Base-by-base conservation (phyloP, 2,888 invertebrate species). In the Heterodera filipjevi region DNA sequence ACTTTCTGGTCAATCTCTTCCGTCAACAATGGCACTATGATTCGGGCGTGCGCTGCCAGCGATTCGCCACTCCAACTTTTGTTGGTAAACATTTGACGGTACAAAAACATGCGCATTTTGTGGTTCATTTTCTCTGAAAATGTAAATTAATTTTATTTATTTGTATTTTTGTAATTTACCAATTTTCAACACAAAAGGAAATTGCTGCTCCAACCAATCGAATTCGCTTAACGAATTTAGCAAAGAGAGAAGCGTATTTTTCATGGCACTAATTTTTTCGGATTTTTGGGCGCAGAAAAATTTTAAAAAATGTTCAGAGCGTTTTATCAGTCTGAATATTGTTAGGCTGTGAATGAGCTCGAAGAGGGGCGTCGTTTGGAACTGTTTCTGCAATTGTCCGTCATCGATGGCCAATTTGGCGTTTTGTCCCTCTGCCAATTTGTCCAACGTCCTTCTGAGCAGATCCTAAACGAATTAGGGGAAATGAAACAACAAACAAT, bases 1-100 rank as follows among this genome's bases (percentile, higher is more conserved):
- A 59, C 27, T 59, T 59, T n/a, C 27, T 5, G 6, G 59, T 59
- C 59, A 59, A 59, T n/a, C 12, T 59, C 59, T 59, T 59, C 59
- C 59, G 27, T 8, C 27, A 59, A 2, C 59, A 59, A 59, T 59
- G 59, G 59, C n/a, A 59, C n/a, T 10, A 59, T 6, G 6, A 59
- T 27, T 59, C 59, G 59, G n/a, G 59, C 59, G 1, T 27, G 59
- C 0, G 27, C 6, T n/a, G n/a, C 27, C 59, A 59, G 59, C 10
- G 59, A 59, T 59, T n/a, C 59, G n/a, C n/a, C 59, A 27, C 27
- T 59, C 59, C 59, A 59, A 59, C 59, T 59, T 59, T 12, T 59
- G 59, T 59, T 59, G 5, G 12, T 22, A 8, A 59, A 27, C n/a
- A 59, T 10, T 59, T 59, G n/a, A 1, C 59, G n/a, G 59, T 59